Base-by-base conservation (phyloP, 2,797 vertebrate genomes). In the Esox lucius region DNA sequence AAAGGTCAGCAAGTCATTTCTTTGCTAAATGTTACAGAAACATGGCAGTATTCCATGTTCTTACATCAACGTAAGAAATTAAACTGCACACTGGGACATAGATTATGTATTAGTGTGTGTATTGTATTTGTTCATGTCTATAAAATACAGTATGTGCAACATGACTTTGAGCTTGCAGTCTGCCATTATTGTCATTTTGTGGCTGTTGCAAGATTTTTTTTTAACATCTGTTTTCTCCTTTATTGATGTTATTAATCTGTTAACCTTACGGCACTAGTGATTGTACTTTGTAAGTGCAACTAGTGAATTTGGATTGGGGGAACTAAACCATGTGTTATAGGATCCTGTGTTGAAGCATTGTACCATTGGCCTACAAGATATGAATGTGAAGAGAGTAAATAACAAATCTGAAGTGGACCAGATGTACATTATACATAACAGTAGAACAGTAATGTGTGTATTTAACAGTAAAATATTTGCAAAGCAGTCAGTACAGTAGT, bases 401-500 rank as follows among this genome's bases (percentile, higher is more conserved):
- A 94, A 95, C 93, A 94, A 89, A 92, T 87, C 91, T 91, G 88
- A 93, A 84, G 86, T 91, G 93, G 93, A 95, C 93, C 94, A 94
- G 94, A 94, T 87, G 83, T 93, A 89, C 69, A 70, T 70, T 88
- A 87, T 93, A 89, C 91, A 93, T 93, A 92, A 92, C 88, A 90
- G 89, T 91, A 93, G 91, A 93, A 91, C 90, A 93, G 89, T 93
- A 92, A 61, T 91, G 87, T 94, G 90, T 93, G 91, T 94, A 93
- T 94, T 93, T 94, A 94, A 90, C 86, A 90, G 87, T 93, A 91
- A 91, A 91, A 75, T 84, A 85, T 95, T 94, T 95, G 94, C 94
- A 95, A 95, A 96, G 93, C 93, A 94, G 91, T 92, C 91, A 91
- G 90, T 95, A 96, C 95, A 96, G 93, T 94, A 94, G 90, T 95